phyloP scores from a whole-genome alignment of 1,140 invertebrate genomes.

The Leguminivora glycinivorella region DNA sequence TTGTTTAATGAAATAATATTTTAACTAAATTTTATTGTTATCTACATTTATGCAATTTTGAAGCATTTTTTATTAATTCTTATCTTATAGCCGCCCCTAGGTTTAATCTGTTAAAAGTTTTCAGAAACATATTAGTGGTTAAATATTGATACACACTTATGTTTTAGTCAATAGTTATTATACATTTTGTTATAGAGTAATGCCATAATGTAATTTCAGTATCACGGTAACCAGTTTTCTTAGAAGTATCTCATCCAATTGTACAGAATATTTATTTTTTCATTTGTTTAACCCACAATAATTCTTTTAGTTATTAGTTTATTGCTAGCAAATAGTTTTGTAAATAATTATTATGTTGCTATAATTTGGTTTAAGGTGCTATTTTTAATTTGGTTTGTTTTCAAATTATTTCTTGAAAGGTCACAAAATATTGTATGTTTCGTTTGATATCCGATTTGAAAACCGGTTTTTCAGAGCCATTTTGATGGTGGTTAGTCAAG shows the following conservation, averaged over 20 bases:
- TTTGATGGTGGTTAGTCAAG: constrained; percentile 67
- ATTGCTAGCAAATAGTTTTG: constrained; percentile 70
- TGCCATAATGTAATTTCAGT: constrained; percentile 67
- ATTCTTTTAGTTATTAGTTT: constrained; percentile 62
- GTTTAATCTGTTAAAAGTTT: constrained; percentile 18
- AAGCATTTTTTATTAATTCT: constrained; percentile 19
- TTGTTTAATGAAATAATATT: constrained; percentile 6
- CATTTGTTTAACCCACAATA: constrained; percentile 64
- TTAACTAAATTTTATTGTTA: constrained; percentile 24
- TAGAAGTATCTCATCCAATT: constrained; percentile 49
- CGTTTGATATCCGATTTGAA: neutral
- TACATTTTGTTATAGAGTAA: constrained; percentile 49
- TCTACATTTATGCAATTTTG: constrained; percentile 19
- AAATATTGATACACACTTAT: constrained; percentile 15
- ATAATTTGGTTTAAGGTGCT: constrained; percentile 73
- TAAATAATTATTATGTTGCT: constrained; percentile 70
- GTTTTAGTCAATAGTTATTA: constrained; percentile 27
- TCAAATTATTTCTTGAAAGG: constrained; percentile 49
- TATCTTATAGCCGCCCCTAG: constrained; percentile 18
- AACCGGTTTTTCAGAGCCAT: constrained; percentile 68
- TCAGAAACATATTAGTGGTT: constrained; percentile 21
- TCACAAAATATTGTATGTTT: constrained; percentile 54
- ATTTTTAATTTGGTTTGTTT: constrained; percentile 46
- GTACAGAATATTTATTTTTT: constrained; percentile 76
- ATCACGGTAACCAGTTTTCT: constrained; percentile 58